Percentiles rank a stretch among this genome's conserved stretches.
These are phyloP conservation scores for Cephus runcator DNA, from an alignment of 2,888 invertebrate genomes.

Conservation along the genomic window DNA sequence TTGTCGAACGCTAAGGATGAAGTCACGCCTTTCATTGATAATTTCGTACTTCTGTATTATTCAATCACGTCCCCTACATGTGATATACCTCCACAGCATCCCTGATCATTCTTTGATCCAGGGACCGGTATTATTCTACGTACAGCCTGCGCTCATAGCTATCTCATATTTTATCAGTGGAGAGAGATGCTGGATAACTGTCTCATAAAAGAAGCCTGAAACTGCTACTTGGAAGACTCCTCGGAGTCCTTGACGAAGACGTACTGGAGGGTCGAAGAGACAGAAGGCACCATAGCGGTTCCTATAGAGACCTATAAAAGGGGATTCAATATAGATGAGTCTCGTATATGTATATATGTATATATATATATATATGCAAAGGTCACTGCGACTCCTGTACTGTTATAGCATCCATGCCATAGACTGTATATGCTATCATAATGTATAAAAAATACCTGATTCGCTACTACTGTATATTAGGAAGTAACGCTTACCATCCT, in stretches of 20 bases:
- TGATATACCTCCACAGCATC: not conserved
- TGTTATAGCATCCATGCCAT: no score
- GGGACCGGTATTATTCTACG: not conserved
- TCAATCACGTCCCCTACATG: no score
- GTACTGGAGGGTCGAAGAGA: not conserved
- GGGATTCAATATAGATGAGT: not conserved
- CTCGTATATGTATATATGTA: no score
- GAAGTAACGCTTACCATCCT: no score
- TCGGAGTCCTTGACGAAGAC: not conserved
- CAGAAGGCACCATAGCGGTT: not conserved
- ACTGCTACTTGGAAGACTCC: not conserved
- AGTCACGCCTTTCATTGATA: not conserved
- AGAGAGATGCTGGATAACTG: not conserved
- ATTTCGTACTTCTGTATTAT: no score
- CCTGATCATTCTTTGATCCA: not conserved
- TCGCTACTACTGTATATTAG: no score
- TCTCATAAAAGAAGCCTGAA: not conserved
- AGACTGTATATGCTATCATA: no score
- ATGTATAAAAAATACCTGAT: no score
- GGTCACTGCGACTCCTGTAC: no score
- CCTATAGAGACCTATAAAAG: not conserved
- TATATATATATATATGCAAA: no score
- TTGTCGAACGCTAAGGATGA: not conserved
- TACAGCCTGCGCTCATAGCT: not conserved
- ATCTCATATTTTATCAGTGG: not conserved